A percentile compares a stretch with the other conserved stretches of the same genome.
These are phyloP conservation scores for Enoplosus armatus DNA, from an alignment of 2,797 vertebrate genomes.

Conservation along the genomic window DNA sequence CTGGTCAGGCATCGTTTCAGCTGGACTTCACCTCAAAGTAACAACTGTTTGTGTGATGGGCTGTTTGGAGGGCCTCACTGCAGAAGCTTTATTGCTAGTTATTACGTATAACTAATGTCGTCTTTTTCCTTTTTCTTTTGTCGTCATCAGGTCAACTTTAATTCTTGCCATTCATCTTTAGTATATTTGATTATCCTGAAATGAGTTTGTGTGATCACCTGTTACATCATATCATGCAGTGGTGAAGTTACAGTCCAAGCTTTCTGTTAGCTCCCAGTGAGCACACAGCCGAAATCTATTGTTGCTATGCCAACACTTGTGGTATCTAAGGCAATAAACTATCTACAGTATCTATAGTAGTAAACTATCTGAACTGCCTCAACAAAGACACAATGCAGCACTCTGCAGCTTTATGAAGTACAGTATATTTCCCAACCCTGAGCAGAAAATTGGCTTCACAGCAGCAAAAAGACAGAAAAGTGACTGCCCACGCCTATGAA, in stretches of 20 bases:
- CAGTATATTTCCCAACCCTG: constrained; percentile 60
- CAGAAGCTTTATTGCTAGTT: background rate
- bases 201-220: constrained; percentile 6
- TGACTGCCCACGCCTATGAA: constrained; percentile 70
- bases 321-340: constrained; percentile 70
- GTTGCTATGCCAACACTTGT: constrained; percentile 73
- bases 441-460: constrained; percentile 75
- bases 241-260: constrained; percentile 31
- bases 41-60: background rate
- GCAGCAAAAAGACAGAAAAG: constrained; percentile 67
- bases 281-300: constrained; percentile 61
- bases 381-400: constrained; percentile 73
- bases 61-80: background rate
- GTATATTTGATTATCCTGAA: background rate
- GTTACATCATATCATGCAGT: constrained; percentile 9
- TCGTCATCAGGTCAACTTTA: background rate
- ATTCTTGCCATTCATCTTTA: background rate
- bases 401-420: constrained; percentile 74
- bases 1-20: constrained; percentile 3
- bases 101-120: background rate
- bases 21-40: constrained; percentile 22
- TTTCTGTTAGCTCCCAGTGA: constrained; percentile 15
- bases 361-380: constrained; percentile 64
- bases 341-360: constrained; percentile 69
- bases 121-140: background rate